Evolutionary conservation across 92 coral and sea anemone genomes (phyloP).

Genomic region (Bergia puertoricense): DNA sequence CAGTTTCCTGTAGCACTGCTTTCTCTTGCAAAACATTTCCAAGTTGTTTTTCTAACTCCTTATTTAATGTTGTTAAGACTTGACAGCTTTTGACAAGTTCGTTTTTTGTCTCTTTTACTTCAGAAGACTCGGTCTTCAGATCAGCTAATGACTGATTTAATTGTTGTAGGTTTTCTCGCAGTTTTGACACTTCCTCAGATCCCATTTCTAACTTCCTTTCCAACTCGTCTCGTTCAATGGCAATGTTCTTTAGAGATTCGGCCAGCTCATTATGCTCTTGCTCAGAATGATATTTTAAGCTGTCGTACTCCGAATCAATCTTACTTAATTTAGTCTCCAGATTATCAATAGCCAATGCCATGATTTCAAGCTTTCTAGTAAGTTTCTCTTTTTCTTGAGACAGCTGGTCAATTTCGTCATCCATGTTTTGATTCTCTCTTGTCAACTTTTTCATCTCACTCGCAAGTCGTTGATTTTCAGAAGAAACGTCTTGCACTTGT

Average conservation of each 20-base stretch:
- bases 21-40: neutral
- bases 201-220: conserved; percentile 8
- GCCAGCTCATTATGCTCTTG: conserved; percentile 19
- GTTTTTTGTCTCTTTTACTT: neutral
- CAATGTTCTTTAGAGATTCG: neutral
- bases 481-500: conserved; percentile 7
- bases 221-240: neutral
- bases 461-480: conserved; percentile 1
- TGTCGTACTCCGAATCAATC: conserved; percentile 35
- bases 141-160: conserved; percentile 7
- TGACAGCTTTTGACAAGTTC: neutral
- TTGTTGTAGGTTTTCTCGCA: conserved; percentile 15
- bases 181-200: conserved; percentile 13
- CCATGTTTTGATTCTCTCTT: conserved; percentile 6
- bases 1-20: neutral
- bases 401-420: conserved; percentile 47
- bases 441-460: conserved; percentile 11
- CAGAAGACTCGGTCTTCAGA: conserved; percentile 10
- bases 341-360: conserved; percentile 49
- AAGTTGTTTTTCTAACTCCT: conserved; percentile 8
- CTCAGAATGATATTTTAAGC: conserved; percentile 46
- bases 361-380: conserved; percentile 38
- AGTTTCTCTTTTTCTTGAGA: conserved; percentile 20
- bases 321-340: conserved; percentile 16
- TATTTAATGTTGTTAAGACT: neutral